Base-by-base conservation (phyloP, 2,888 invertebrate species). In the Hirtodrosophila trivittata region DNA sequence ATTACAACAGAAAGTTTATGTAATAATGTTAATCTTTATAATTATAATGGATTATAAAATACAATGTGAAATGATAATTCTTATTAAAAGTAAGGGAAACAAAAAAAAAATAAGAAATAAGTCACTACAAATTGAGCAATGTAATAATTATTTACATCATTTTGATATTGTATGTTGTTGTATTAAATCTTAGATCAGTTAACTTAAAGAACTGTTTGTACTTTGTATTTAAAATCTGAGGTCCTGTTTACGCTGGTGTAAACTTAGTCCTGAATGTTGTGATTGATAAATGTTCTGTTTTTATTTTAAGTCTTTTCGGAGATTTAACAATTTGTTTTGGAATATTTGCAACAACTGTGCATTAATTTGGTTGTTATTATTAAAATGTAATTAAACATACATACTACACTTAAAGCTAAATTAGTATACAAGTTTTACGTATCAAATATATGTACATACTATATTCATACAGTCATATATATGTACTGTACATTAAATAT, bases 161-260 rank as follows among this genome's bases (percentile, higher is more conserved):
- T 69, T 50, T 9, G 33, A 14, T 21, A 21, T 21, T 21, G 18
- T 21, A 21, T 21, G 3, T 21, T 21, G 18, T 21, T 21, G 18
- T 3, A 21, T 43, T 18, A 28, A 46, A 52, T n/a, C 50, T 52
- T 76, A 59, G 42, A 55, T 57, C 47, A 58, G 47, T 62, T 47
- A 65, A 41, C 59, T 68, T 84, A 66, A 47, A 60, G 18, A 67
- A 63, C 68, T 57, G 58, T 80, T 85, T 82, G 85, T 85, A 80
- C 80, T 85, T 49, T 69, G 56, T 43, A 80, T 77, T 60, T 70
- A 43, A 81, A 73, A 66, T 70, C 58, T 84, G 85, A 84, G 85
- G 75, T 72, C 37, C 69, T 63, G 55, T 60, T 52, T 57, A 66
- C 72, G 45, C 33, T 50, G 14, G 35, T 42, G 52, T 66, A 55